Conservation (phyloP, 2,797 vertebrate species). For the Neosilurus mollespiculum region DNA sequence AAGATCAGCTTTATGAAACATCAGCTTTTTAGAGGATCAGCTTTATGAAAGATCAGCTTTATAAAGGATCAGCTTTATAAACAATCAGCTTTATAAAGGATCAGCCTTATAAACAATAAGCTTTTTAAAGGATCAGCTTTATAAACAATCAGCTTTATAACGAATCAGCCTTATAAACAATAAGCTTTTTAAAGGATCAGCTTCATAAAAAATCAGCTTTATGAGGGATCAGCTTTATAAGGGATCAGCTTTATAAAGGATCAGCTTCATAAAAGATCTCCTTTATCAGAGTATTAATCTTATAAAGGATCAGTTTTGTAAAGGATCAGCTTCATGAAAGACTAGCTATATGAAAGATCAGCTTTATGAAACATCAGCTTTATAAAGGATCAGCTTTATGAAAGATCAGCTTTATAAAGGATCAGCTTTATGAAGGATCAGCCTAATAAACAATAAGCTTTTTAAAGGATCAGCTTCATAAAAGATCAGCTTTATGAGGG, state of each 20-base stretch:
- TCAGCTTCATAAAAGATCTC: background rate
- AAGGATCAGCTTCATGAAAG: background rate
- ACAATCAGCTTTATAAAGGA: background rate
- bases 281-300: background rate
- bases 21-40: too few species aligned
- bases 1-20: too few species aligned
- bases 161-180: background rate
- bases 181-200: background rate
- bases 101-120: background rate
- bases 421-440: background rate
- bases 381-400: background rate
- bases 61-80: background rate
- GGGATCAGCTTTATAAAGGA: background rate
- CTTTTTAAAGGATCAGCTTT: background rate
- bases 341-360: too few species aligned
- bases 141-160: background rate
- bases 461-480: background rate
- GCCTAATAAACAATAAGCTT: background rate
- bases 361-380: too few species aligned
- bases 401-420: background rate
- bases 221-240: background rate
- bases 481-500: background rate
- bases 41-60: background rate
- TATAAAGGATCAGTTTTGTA: background rate
- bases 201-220: background rate